Conservation (phyloP, 2,888 invertebrate species). For the Chirona hameri region DNA sequence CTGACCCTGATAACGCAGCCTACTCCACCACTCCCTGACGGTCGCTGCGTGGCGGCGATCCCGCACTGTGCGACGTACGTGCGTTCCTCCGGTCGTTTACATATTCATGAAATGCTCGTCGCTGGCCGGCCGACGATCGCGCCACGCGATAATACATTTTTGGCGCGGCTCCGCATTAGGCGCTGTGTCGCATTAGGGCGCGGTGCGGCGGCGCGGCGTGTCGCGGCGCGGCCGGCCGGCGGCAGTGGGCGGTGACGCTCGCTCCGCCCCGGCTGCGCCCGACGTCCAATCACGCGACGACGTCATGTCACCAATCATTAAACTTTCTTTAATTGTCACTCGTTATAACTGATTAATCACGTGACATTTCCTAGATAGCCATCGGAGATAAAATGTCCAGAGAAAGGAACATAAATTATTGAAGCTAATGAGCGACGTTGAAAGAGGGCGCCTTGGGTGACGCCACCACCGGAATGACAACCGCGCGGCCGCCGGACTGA, state of each 20-base stretch:
- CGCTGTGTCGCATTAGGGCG: background rate
- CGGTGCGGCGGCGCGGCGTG: background rate
- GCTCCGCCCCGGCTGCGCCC: background rate
- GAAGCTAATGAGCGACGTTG: background rate
- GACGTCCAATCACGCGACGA: background rate
- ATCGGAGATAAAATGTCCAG: constrained; percentile 13
- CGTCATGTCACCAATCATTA: background rate
- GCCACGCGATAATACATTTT: background rate
- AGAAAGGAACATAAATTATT: constrained; percentile 14
- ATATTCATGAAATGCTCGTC: background rate
- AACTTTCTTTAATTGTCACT: constrained; percentile 9
- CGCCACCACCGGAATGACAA: background rate
- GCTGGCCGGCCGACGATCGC: background rate
- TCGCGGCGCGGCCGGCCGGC: background rate
- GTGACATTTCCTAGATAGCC: constrained; percentile 2
- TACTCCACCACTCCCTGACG: background rate
- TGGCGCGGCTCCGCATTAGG: background rate
- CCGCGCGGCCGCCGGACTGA: no score
- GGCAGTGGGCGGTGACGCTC: background rate
- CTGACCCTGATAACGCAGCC: no score
- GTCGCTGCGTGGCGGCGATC: no score
- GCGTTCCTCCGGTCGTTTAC: background rate
- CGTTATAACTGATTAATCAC: constrained; percentile 28
- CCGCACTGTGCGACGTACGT: background rate
- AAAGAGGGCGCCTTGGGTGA: background rate